Conservation (phyloP, 2,888 invertebrate genomes). For the Hypercompe scribonia region DNA sequence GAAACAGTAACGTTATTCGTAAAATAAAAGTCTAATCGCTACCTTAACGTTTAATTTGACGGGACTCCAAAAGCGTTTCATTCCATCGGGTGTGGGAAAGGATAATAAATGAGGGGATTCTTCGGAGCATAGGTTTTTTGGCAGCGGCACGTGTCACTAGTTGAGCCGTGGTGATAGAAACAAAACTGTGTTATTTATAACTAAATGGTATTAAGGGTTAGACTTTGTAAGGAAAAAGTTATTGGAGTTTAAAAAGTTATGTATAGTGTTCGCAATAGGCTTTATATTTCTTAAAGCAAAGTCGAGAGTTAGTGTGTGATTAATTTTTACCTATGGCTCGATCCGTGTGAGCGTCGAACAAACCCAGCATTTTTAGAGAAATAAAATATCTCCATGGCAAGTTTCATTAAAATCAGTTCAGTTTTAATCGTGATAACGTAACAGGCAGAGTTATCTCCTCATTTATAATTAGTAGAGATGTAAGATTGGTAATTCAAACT, state of each 20-base stretch:
- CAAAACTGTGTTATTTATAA: slow-evolving; percentile 38
- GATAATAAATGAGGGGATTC: slow-evolving; percentile 19
- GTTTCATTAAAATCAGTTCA: too few relatives aligned
- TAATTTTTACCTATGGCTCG: too few relatives aligned
- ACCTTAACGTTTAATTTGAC: background rate
- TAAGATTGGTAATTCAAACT: too few relatives aligned
- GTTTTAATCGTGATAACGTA: too few relatives aligned
- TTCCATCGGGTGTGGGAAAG: slow-evolving; percentile 23
- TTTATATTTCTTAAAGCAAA: too few relatives aligned
- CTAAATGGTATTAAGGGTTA: slow-evolving; percentile 28
- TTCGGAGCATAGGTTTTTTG: slow-evolving; percentile 18
- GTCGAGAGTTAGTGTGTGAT: background rate
- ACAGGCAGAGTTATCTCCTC: too few relatives aligned
- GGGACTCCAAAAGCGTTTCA: background rate
- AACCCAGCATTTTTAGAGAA: too few relatives aligned
- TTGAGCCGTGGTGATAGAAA: slow-evolving; percentile 19
- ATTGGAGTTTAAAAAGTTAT: background rate
- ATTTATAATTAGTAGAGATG: too few relatives aligned
- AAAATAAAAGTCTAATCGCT: background rate
- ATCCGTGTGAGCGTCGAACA: too few relatives aligned
- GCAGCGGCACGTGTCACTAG: slow-evolving; percentile 11
- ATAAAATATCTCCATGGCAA: too few relatives aligned
- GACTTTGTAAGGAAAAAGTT: background rate
- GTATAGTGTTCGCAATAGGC: too few relatives aligned
- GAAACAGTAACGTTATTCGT: background rate